Conservation (phyloP, 2,113 vertebrate genomes). For the Hippocampus mohnikei region DNA sequence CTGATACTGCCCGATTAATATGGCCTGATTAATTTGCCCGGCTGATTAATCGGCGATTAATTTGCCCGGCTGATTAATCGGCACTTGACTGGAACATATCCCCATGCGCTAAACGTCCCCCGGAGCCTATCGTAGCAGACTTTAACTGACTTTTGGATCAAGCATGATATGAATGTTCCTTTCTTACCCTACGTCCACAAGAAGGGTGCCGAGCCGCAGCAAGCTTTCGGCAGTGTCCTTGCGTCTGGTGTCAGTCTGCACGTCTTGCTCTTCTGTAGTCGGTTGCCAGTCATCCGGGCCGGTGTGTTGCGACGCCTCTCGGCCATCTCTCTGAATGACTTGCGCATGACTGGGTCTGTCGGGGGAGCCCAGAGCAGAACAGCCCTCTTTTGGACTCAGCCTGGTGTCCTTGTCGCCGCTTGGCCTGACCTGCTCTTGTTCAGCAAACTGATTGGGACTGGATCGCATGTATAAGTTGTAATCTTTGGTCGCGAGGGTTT, state of each 20-base stretch:
- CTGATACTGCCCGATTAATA: too few species aligned
- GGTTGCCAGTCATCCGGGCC: conserved; percentile 32
- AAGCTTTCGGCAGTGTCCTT: conserved; percentile 14
- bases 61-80: too few species aligned
- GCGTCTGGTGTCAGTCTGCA: neutral
- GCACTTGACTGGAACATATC: too few species aligned
- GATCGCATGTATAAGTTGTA: conserved; percentile 71
- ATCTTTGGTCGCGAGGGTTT: conserved; percentile 65
- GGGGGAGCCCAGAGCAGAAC: conserved; percentile 86
- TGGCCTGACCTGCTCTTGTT: conserved; percentile 43
- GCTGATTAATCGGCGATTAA: too few species aligned
- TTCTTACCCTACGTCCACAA: conserved; percentile 41
- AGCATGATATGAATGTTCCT: neutral
- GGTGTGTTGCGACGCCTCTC: conserved; percentile 38
- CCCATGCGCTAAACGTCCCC: too few species aligned
- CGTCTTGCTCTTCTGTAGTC: neutral
- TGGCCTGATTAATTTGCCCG: too few species aligned
- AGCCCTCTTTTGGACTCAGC: conserved; percentile 86
- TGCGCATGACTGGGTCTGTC: conserved; percentile 85
- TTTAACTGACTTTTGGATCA: too few species aligned
- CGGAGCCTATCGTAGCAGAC: too few species aligned
- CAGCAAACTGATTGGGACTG: conserved; percentile 55
- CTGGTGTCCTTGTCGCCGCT: conserved; percentile 76
- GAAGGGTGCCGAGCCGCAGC: conserved; percentile 34
- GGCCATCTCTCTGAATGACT: conserved; percentile 76